A percentile compares a stretch with the other conserved stretches of the same genome.
Evolutionary conservation across 2,888 invertebrate genomes (phyloP).

Genomic region (Phlogophora meticulosa): DNA sequence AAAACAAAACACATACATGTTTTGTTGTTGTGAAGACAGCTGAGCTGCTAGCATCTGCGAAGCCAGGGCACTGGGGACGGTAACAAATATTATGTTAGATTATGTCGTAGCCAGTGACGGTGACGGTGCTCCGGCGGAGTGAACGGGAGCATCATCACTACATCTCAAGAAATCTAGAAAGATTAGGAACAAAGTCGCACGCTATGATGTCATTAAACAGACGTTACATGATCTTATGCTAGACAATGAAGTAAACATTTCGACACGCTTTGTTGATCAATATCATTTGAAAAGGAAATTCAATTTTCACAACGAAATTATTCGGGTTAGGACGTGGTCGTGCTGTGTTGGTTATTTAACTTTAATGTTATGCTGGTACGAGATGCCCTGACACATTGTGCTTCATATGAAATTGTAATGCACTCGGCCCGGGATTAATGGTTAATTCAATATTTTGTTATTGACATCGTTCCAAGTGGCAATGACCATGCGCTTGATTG

Average conservation of each 20-base stretch:
- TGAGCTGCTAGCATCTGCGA: constrained; percentile 98
- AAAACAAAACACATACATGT: constrained; percentile 95
- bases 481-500: constrained; percentile 72
- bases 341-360: constrained; percentile 46
- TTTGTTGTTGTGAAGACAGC: constrained; percentile 97
- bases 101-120: constrained; percentile 76
- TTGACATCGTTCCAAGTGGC: constrained; percentile 71
- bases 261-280: constrained; percentile 28
- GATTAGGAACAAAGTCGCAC: constrained; percentile 80
- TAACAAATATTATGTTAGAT: constrained; percentile 89
- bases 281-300: constrained; percentile 36
- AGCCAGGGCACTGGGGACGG: constrained; percentile 98
- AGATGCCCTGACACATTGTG: constrained; percentile 72
- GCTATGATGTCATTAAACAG: constrained; percentile 67
- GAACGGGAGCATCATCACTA: constrained; percentile 68
- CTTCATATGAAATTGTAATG: constrained; percentile 84
- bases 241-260: constrained; percentile 26
- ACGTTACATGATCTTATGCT: constrained; percentile 29
- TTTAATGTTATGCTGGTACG: constrained; percentile 58
- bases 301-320: constrained; percentile 27
- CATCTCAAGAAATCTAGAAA: constrained; percentile 59
- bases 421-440: constrained; percentile 71
- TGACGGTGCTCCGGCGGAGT: constrained; percentile 66
- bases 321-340: constrained; percentile 35
- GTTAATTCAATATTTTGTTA: constrained; percentile 85